Percentiles rank a stretch among this genome's conserved stretches.
phyloP scores from a whole-genome alignment of 1,140 invertebrate species.

The Gryon sp. region DNA sequence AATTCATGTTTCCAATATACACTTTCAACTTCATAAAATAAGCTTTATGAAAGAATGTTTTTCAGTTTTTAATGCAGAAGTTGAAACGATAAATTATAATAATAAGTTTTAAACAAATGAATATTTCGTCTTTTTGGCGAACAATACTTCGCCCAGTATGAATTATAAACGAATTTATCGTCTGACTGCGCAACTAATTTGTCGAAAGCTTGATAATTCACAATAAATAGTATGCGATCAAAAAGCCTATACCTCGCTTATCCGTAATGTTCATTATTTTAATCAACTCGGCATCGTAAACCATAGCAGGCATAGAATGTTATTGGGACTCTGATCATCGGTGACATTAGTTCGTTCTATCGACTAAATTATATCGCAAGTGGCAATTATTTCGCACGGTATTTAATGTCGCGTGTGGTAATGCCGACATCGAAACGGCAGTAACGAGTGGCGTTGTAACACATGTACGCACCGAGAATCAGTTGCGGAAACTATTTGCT shows the following conservation, averaged over 20 bases:
- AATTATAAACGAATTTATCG: no score
- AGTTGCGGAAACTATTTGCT: constrained; percentile 47
- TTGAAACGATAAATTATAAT: no score
- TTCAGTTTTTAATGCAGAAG: no score
- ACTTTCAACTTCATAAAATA: no score
- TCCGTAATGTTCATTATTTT: constrained; percentile 6
- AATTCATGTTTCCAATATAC: no score
- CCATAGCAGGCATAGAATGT: not conserved
- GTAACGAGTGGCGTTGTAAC: constrained; percentile 47
- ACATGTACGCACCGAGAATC: constrained; percentile 36
- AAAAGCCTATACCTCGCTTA: not conserved
- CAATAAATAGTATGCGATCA: not conserved
- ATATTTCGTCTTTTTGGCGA: no score
- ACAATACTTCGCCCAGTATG: no score
- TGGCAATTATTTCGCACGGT: constrained; percentile 29
- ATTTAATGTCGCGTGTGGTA: constrained; percentile 43
- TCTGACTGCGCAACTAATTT: not conserved
- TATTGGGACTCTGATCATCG: constrained; percentile 19
- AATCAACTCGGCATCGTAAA: constrained; percentile 11
- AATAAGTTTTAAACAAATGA: no score
- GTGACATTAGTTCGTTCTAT: constrained; percentile 28
- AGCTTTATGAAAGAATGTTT: no score
- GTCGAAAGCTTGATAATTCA: constrained; percentile 2
- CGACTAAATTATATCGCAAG: constrained; percentile 19
- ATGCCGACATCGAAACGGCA: constrained; percentile 5